phyloP scores from a whole-genome alignment of 2,113 vertebrate genomes.

The Campylomormyrus numenius region DNA sequence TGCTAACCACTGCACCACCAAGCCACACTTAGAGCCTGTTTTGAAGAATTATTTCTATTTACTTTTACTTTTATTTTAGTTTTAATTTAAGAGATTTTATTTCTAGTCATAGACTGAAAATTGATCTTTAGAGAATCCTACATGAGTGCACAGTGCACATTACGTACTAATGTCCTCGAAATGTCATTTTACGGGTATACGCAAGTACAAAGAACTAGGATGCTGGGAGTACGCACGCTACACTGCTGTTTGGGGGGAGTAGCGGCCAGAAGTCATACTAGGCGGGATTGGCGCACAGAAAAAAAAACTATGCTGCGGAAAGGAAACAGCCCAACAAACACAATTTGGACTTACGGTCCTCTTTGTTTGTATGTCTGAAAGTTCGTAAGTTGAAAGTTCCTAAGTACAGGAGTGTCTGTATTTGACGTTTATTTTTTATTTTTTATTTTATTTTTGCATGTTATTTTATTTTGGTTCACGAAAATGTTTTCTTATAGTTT shows the following conservation, averaged over 20 bases:
- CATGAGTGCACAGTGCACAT: not conserved
- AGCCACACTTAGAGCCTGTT: not conserved
- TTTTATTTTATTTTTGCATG: not conserved
- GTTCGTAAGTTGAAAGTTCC: too few species aligned
- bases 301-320: too few species aligned
- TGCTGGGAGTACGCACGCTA: too few species aligned
- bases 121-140: not conserved
- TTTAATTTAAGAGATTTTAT: not conserved
- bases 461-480: not conserved
- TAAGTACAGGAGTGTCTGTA: too few species aligned
- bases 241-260: too few species aligned
- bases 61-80: not conserved
- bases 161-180: not conserved
- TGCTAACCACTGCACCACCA: not conserved
- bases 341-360: too few species aligned
- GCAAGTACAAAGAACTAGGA: too few species aligned
- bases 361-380: too few species aligned
- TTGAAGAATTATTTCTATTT: not conserved
- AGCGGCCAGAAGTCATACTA: too few species aligned
- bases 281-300: rapidly evolving
- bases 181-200: not conserved
- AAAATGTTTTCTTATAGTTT: not conserved
- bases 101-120: not conserved
- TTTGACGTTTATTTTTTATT: too few species aligned
- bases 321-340: too few species aligned